phyloP scores from a whole-genome alignment of 2,113 vertebrate genomes.

The Gallinago undulata region DNA sequence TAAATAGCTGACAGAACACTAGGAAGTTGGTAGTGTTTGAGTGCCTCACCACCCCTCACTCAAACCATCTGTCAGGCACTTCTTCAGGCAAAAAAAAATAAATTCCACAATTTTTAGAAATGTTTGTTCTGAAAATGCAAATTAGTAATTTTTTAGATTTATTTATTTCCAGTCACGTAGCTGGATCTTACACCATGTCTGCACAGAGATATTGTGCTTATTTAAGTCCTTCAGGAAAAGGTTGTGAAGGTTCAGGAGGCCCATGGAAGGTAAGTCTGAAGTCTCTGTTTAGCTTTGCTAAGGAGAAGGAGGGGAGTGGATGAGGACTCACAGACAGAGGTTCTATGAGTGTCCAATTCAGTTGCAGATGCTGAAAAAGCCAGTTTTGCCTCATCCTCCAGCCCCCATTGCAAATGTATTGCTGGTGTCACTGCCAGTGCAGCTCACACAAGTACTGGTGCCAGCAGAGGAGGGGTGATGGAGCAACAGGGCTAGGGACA shows the following conservation, averaged over 20 bases:
- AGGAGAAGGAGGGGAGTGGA: not conserved
- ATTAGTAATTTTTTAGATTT: not conserved
- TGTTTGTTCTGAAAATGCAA: slow-evolving; percentile 64
- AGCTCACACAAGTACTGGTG: not conserved
- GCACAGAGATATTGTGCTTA: not conserved
- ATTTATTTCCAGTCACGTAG: not conserved
- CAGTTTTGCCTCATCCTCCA: not conserved
- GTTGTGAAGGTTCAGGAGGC: not conserved
- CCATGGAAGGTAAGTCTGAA: not conserved
- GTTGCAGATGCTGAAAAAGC: not conserved
- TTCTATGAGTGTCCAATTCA: not conserved
- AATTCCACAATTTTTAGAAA: slow-evolving; percentile 60
- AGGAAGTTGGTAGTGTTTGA: slow-evolving; percentile 61
- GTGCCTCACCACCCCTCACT: slow-evolving; percentile 56
- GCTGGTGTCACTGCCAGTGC: not conserved
- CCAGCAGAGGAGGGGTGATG: not conserved
- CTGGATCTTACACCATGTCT: not conserved
- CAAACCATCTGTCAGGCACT: slow-evolving; percentile 72
- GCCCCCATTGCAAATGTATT: not conserved
- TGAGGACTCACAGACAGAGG: not conserved
- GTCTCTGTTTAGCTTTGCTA: not conserved
- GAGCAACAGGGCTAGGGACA: not conserved
- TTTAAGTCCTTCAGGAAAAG: slow-evolving; percentile 5
- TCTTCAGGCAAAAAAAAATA: slow-evolving; percentile 45
- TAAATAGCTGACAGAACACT: slow-evolving; percentile 70